phyloP scores from a whole-genome alignment of 2,113 vertebrate genomes.

The Cyprinodon brontotheroides region DNA sequence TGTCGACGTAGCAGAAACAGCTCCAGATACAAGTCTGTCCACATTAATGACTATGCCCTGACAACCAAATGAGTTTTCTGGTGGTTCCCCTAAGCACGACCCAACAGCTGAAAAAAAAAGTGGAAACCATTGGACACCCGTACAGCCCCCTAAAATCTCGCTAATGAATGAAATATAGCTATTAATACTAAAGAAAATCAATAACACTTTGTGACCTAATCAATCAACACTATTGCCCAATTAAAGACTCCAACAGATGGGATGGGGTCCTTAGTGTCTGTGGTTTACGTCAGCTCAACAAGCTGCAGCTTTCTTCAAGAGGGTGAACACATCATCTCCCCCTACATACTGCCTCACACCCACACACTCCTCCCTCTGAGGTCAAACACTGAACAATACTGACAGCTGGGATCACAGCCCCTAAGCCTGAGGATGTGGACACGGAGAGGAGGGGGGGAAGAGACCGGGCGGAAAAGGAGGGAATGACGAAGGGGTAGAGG shows the following conservation, averaged over 20 bases:
- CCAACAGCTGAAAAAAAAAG: constrained; percentile 13
- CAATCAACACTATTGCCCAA: constrained; percentile 42
- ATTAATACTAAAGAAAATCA: constrained; percentile 37
- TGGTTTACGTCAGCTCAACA: constrained; percentile 65
- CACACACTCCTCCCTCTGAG: constrained; percentile 78
- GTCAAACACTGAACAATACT: constrained; percentile 88
- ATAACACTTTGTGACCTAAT: constrained; percentile 45
- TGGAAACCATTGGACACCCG: constrained; percentile 2
- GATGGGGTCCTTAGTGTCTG: constrained; percentile 54
- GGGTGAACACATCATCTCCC: constrained; percentile 61
- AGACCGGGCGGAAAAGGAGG: constrained; percentile 47
- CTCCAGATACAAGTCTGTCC: neutral
- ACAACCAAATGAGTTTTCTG: neutral
- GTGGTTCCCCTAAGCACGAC: neutral
- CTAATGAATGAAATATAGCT: constrained; percentile 16
- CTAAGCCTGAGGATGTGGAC: constrained; percentile 78
- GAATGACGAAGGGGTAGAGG: constrained; percentile 61
- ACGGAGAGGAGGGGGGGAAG: constrained; percentile 53
- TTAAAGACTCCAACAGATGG: constrained; percentile 63
- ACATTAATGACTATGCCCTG: neutral
- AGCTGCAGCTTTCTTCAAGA: constrained; percentile 62
- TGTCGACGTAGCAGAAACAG: neutral
- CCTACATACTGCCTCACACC: neutral
- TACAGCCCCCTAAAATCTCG: constrained; percentile 7
- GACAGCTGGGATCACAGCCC: constrained; percentile 91